Evolutionary conservation across 2,113 vertebrate genomes (phyloP).

Genomic region (Rousettus leschenaultii): DNA sequence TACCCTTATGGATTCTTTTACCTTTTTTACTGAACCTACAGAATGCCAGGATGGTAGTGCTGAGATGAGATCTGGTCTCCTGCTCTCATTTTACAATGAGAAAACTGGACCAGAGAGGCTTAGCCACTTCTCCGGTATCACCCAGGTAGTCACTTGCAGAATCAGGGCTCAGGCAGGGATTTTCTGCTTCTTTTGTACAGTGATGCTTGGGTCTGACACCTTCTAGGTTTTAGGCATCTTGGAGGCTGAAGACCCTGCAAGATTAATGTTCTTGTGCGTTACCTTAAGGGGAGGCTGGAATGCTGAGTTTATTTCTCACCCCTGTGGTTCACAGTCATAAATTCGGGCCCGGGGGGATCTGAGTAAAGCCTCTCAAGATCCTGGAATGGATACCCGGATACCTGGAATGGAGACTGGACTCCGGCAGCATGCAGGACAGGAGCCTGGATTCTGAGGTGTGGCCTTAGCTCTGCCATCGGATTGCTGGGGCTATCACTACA

Average conservation of each 20-base stretch:
- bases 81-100: conserved; percentile 10
- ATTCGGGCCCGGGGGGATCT: background rate
- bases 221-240: background rate
- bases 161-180: background rate
- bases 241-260: background rate
- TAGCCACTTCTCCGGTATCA: background rate
- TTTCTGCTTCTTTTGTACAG: background rate
- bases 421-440: background rate
- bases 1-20: background rate
- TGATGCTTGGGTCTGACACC: background rate
- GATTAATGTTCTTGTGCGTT: background rate
- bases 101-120: background rate
- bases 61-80: background rate
- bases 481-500: background rate
- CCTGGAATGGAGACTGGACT: background rate
- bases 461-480: background rate
- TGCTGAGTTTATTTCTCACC: background rate
- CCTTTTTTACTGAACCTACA: background rate
- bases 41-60: background rate
- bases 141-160: background rate
- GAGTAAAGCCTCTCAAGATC: background rate
- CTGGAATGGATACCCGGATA: no score
- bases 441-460: background rate
- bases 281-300: background rate
- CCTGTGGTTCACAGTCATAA: background rate